Percentiles rank a stretch among this genome's conserved stretches.
These are phyloP conservation scores for Drosophila villosipedis DNA, from an alignment of 2,888 invertebrate species.

Conservation along the genomic window DNA sequence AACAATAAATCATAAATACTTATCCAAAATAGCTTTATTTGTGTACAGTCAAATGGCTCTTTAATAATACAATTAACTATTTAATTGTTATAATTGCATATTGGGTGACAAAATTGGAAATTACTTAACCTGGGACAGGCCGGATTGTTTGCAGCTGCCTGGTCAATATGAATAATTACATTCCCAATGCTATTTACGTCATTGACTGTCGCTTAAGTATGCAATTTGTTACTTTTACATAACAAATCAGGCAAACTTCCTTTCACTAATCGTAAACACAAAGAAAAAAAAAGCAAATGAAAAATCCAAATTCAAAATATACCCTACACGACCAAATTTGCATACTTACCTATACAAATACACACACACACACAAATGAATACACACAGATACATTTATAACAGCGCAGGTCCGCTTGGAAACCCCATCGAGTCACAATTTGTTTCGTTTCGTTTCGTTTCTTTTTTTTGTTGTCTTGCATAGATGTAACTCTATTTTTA, in stretches of 20 bases:
- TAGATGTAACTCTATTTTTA: conserved; percentile 4
- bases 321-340: conserved; percentile 18
- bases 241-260: conserved; percentile 42
- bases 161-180: too few relatives aligned
- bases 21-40: not conserved
- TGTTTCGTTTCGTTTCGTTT: not conserved
- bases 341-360: conserved; percentile 24
- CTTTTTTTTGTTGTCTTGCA: not conserved
- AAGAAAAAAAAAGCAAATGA: not conserved
- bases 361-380: conserved; percentile 8
- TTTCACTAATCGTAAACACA: conserved; percentile 31
- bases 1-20: not conserved
- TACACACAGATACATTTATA: conserved; percentile 6
- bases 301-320: conserved; percentile 12
- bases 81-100: not conserved
- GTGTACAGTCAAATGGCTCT: not conserved
- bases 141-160: not conserved
- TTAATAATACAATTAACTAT: not conserved
- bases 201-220: conserved; percentile 27
- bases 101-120: not conserved
- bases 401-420: conserved; percentile 17
- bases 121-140: not conserved
- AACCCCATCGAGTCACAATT: conserved; percentile 26
- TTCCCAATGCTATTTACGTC: conserved; percentile 28
- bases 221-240: conserved; percentile 21